phyloP scores from a whole-genome alignment of 1,140 invertebrate species.

The Drosophila ananassae region DNA sequence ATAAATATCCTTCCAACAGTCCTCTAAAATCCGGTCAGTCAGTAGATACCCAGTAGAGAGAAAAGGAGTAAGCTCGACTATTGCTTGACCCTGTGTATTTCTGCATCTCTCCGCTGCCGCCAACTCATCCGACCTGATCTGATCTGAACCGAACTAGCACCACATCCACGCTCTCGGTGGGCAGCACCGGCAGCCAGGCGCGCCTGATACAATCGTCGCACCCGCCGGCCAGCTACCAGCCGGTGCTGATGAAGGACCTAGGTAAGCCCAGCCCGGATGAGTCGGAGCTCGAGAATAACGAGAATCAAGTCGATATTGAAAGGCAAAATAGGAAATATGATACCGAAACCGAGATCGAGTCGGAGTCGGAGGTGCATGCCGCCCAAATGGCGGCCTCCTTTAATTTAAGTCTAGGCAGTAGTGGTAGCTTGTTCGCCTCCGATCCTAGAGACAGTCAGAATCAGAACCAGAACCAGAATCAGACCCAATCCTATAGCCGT shows the following conservation, averaged over 20 bases:
- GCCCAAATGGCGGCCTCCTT: conserved; percentile 74
- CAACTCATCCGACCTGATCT: neutral
- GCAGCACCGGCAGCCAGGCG: conserved; percentile 96
- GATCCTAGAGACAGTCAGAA: conserved; percentile 44
- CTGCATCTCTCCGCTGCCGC: neutral
- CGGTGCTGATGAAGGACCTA: conserved; percentile 92
- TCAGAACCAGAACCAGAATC: conserved; percentile 17
- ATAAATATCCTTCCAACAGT: no score
- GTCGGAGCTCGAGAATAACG: conserved; percentile 48
- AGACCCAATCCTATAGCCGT: conserved; percentile 15
- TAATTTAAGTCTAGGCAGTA: conserved; percentile 83
- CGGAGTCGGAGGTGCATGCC: conserved; percentile 73
- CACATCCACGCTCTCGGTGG: conserved; percentile 96
- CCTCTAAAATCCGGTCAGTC: conserved; percentile 15
- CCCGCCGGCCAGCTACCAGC: conserved; percentile 94
- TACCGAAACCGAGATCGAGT: conserved; percentile 47
- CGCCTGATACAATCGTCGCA: conserved; percentile 96
- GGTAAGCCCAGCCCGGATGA: conserved; percentile 87
- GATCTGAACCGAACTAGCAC: conserved; percentile 87
- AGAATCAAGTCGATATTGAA: neutral
- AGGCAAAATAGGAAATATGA: conserved; percentile 4
- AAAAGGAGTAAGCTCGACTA: conserved; percentile 31
- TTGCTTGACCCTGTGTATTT: conserved; percentile 40
- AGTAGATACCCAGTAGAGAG: neutral
- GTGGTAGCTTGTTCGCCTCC: conserved; percentile 76